Percentiles rank a stretch among this genome's conserved stretches.
Evolutionary conservation across 2,797 vertebrate species (phyloP).

Genomic region (Pipistrellus nathusii): DNA sequence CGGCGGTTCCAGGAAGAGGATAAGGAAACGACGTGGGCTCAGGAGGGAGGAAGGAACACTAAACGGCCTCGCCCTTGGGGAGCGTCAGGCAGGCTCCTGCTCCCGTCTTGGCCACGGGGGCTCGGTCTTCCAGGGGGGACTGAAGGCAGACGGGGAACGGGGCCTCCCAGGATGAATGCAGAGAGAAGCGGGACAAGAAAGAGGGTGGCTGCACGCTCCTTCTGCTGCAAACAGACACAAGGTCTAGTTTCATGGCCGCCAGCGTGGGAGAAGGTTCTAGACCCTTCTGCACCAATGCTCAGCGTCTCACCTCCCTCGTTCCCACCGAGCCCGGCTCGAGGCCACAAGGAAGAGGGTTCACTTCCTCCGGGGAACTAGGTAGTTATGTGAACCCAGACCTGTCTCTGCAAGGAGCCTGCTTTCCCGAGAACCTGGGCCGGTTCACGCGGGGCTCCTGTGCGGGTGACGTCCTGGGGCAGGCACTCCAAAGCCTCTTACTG

Average conservation of each 20-base stretch:
- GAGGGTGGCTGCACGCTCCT: neutral
- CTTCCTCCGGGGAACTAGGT: neutral
- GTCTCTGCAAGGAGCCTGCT: neutral
- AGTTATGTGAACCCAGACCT: neutral
- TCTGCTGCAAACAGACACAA: neutral
- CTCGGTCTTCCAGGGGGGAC: neutral
- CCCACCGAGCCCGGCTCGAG: neutral
- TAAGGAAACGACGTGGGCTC: neutral
- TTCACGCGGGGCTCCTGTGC: neutral
- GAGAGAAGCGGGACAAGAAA: neutral
- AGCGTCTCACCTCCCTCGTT: neutral
- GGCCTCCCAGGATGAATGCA: neutral
- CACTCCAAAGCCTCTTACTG: neutral
- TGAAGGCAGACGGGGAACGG: neutral
- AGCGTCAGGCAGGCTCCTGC: neutral
- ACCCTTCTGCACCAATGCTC: neutral
- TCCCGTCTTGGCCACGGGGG: neutral
- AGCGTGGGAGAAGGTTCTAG: neutral
- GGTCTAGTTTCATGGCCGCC: neutral
- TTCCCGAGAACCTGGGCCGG: neutral
- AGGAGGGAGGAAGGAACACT: neutral
- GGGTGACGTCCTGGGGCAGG: neutral
- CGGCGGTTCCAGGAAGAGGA: slow-evolving; percentile 26
- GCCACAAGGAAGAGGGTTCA: neutral
- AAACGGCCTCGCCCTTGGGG: neutral